Base-by-base conservation (phyloP, 2,888 invertebrate genomes). In the Lycaena phlaeas region DNA sequence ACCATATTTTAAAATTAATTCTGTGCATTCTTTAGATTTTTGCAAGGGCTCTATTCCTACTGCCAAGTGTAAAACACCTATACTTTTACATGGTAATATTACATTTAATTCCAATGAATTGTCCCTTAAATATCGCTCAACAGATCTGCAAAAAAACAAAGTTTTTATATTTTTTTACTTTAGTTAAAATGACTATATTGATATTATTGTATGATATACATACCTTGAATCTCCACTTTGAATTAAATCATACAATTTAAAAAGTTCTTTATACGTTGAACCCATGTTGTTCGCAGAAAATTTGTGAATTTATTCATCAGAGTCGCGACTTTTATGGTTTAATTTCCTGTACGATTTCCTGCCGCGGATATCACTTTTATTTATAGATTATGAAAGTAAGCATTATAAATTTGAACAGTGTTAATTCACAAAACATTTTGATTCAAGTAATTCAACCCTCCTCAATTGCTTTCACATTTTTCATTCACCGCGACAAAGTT, bases 61-160 rank as follows among this genome's bases (percentile, higher is more conserved):
- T 0, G 90, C 90, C 53, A 93, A 86, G 60, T 95, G 95, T 52
- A 95, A 85, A 0, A 94, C 88, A 0, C 92, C 87, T 36, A 93
- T 88, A 49, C 92, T 92, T 56, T 89, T 87, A 31, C 87, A 87
- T 18, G 89, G 89, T 59, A 94, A 84, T 38, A 92, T 77, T 18
- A 87, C 69, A 68, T 93, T 92, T 1, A 92, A 87, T 68, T 92
- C 85, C 4, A 90, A 87, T 25, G 81, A 68, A 56, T 86, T 64
- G 27, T 68, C 61, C 12, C 51, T 86, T 4, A 84, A 49, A 43
- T 67, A 64, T 61, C 70, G 50, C 59, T 68, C 57, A 79, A 75
- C 56, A 70, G 76, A 57, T 66, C 87, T 72, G 73, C 54, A 53
- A 88, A 66, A 38, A 45, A 36, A 31, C 12, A 7, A 12, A 42